Conservation (phyloP, 2,113 vertebrate genomes). For the Megaleporinus macrocephalus region DNA sequence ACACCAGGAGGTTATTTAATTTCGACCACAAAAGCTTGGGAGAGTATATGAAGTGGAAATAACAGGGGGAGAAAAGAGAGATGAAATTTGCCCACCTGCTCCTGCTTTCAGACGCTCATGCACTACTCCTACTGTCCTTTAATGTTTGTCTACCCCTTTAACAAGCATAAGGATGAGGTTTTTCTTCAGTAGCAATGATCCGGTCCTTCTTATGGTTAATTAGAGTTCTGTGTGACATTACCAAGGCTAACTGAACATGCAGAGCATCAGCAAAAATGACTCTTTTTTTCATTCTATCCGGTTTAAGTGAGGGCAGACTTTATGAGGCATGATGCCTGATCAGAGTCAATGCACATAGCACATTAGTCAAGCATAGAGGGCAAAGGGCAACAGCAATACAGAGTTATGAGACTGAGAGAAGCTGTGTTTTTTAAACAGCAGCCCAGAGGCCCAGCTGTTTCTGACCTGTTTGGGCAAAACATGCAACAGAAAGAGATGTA, state of each 20-base stretch:
- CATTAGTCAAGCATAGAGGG: not conserved
- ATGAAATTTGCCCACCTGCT: constrained; percentile 74
- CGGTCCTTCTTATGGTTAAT: constrained; percentile 54
- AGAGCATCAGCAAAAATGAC: not conserved
- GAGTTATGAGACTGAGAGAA: not conserved
- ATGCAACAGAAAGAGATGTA: too few relatives aligned
- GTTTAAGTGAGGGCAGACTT: constrained; percentile 67
- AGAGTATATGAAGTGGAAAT: constrained; percentile 72
- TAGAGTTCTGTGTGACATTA: constrained; percentile 53
- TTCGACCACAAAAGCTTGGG: constrained; percentile 72
- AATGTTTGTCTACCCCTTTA: constrained; percentile 35
- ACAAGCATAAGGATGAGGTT: constrained; percentile 23
- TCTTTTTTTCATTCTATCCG: not conserved
- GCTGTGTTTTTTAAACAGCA: not conserved
- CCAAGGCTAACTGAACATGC: not conserved
- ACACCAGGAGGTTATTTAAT: constrained; percentile 81
- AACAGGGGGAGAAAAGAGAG: constrained; percentile 48
- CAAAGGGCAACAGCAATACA: not conserved
- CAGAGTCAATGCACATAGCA: not conserved
- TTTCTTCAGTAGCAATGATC: constrained; percentile 39
- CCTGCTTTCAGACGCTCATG: constrained; percentile 37
- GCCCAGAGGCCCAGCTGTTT: not conserved
- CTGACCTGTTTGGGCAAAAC: not conserved
- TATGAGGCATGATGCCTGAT: constrained; percentile 77
- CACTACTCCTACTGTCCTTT: constrained; percentile 28